A percentile compares a stretch with the other conserved stretches of the same genome.
These are phyloP conservation scores for Microtus richardsoni DNA, from an alignment of 2,113 vertebrate species.

Conservation along the genomic window DNA sequence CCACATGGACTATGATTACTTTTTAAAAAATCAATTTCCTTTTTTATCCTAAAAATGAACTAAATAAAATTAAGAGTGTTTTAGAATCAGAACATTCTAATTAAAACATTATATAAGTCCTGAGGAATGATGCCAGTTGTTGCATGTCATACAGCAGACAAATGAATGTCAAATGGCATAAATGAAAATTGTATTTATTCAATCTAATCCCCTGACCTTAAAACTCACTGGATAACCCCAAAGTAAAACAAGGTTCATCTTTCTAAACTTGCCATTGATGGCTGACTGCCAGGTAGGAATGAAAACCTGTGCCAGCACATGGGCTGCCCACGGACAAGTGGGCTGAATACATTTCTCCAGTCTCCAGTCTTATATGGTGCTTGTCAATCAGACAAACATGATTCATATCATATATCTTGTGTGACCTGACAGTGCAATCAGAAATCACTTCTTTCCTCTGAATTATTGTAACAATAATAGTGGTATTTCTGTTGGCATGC, in stretches of 20 bases:
- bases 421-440: background rate
- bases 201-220: background rate
- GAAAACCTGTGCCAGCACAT: background rate
- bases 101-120: background rate
- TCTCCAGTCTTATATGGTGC: background rate
- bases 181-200: background rate
- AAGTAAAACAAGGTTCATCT: background rate
- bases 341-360: rapidly evolving
- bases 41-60: background rate
- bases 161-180: background rate
- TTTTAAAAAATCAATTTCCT: background rate
- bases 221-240: background rate
- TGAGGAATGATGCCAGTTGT: background rate
- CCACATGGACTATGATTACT: background rate
- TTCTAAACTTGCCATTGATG: background rate
- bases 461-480: background rate
- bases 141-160: background rate
- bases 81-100: background rate
- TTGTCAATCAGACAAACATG: background rate
- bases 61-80: background rate
- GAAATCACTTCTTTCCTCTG: background rate
- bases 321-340: background rate
- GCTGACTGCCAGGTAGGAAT: background rate
- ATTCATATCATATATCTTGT: background rate
- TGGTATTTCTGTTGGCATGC: background rate